These are phyloP conservation scores for Thripadectes ignobilis DNA, from an alignment of 2,797 vertebrate species.

Conservation along the genomic window DNA sequence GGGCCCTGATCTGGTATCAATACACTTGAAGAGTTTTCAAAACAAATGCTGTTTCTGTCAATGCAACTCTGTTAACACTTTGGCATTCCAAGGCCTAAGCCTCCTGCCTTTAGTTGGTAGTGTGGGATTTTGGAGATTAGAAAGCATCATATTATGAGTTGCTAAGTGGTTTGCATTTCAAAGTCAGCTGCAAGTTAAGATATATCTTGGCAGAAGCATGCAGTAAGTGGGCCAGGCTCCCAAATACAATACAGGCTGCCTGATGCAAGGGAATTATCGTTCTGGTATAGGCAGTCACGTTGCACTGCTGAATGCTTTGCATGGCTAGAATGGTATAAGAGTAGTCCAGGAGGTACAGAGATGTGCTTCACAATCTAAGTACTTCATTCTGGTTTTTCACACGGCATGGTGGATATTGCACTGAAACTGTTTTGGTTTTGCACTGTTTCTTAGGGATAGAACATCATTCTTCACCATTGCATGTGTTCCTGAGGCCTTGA, in stretches of 20 bases:
- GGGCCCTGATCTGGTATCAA: not conserved
- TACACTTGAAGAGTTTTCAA: slow-evolving; percentile 6
- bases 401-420: not conserved
- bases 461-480: not conserved
- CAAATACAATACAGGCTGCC: not conserved
- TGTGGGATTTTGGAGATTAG: slow-evolving; percentile 25
- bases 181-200: not conserved
- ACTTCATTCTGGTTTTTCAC: not conserved
- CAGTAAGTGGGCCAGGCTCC: not conserved
- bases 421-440: not conserved
- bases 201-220: not conserved
- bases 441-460: not conserved
- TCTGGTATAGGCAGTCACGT: accelerated
- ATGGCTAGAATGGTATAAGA: not conserved
- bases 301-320: not conserved
- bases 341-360: not conserved
- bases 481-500: not conserved
- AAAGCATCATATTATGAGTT: not conserved
- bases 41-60: slow-evolving; percentile 23
- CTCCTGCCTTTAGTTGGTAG: not conserved
- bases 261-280: not conserved
- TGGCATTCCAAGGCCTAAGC: not conserved
- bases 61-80: not conserved
- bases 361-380: not conserved
- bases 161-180: slow-evolving; percentile 5